These are phyloP conservation scores for Gymnothorax javanicus DNA, from an alignment of 2,797 vertebrate species.

Conservation along the genomic window DNA sequence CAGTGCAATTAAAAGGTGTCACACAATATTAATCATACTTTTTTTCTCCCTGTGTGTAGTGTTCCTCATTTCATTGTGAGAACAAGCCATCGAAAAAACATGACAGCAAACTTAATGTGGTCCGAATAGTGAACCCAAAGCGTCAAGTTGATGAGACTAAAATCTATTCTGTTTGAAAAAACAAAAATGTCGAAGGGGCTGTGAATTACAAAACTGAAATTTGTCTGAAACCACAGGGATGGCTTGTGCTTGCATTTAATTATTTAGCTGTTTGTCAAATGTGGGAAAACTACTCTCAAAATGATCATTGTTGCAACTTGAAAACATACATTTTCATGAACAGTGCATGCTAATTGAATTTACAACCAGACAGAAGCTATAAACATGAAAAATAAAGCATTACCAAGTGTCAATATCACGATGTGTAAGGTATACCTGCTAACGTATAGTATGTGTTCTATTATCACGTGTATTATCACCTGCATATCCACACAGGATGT, in stretches of 20 bases:
- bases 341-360: neutral
- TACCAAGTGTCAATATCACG: neutral
- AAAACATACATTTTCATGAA: neutral
- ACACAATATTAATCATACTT: constrained; percentile 19
- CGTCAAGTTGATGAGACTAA: neutral
- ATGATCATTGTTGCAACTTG: neutral
- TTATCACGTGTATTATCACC: neutral
- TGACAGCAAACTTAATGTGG: neutral
- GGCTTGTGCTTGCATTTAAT: neutral
- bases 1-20: constrained; percentile 23
- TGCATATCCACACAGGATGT: neutral
- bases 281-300: neutral
- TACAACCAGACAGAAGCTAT: neutral
- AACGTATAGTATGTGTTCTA: neutral
- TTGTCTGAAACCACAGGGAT: neutral
- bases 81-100: neutral
- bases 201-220: neutral
- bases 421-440: neutral
- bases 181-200: neutral
- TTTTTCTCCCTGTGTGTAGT: neutral
- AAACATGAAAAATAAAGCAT: neutral
- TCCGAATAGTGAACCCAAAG: neutral
- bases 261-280: neutral
- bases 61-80: neutral
- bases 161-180: neutral